Percentiles rank a stretch among this genome's conserved stretches.
phyloP scores from a whole-genome alignment of 1,140 invertebrate species.

The Drosophila nigromelanica region DNA sequence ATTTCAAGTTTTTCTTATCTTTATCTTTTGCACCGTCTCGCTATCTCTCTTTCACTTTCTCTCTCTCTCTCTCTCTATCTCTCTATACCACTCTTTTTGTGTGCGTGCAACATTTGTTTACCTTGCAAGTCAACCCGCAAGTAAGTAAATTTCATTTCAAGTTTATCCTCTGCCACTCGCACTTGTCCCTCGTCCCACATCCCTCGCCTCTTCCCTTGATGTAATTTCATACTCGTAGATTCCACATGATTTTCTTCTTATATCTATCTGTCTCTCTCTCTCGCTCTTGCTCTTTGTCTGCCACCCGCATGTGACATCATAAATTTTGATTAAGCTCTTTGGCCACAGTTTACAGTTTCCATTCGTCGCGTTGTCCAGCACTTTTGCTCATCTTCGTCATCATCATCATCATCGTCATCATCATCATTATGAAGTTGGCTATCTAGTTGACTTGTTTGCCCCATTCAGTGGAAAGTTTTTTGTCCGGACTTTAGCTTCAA shows the following conservation, averaged over 20 bases:
- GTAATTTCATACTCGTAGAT: slow-evolving; percentile 6
- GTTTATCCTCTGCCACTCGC: slow-evolving; percentile 33
- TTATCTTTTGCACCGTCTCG: not conserved
- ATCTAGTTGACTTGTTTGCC: slow-evolving; percentile 29
- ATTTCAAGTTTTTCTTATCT: slow-evolving; percentile 11
- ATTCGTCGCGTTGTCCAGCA: not conserved
- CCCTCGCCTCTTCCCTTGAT: not conserved
- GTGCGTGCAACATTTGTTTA: slow-evolving; percentile 38
- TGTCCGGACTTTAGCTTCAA: slow-evolving; percentile 21
- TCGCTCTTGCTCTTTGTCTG: slow-evolving; percentile 11
- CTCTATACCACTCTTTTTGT: not conserved
- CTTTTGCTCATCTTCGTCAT: not conserved
- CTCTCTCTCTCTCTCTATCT: not conserved
- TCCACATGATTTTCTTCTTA: slow-evolving; percentile 27
- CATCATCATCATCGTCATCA: slow-evolving; percentile 10
- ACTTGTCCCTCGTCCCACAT: not conserved
- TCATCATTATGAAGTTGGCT: slow-evolving; percentile 14
- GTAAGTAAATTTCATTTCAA: slow-evolving; percentile 64
- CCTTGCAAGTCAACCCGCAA: slow-evolving; percentile 46
- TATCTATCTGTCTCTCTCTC: not conserved
- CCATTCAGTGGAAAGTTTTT: slow-evolving; percentile 34
- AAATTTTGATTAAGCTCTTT: slow-evolving; percentile 55
- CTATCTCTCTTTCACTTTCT: not conserved
- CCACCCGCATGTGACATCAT: slow-evolving; percentile 62
- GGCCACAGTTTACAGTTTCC: slow-evolving; percentile 49